Evolutionary conservation across 1,140 invertebrate genomes (phyloP), one percentile per base, ranked within the genome.

Genomic region (Periplaneta americana): DNA sequence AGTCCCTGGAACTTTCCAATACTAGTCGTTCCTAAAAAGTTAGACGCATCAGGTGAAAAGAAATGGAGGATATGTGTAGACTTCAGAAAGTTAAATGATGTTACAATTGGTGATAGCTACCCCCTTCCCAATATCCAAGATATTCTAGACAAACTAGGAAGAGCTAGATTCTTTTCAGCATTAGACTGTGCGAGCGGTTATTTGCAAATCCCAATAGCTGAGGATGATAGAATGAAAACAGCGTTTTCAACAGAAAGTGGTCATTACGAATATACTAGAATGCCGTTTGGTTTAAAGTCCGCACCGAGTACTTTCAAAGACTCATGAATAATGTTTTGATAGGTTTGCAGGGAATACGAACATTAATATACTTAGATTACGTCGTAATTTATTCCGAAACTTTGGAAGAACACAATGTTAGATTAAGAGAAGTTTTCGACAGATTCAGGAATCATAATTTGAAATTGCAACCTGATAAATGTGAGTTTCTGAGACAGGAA

Each of bases 121-220:
- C 91, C 91, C 0, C 76, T 93, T 11, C 91, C 91, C 17, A 83
- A 88, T 18, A 91, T 92, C 18, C 85, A 87, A 8, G 89, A 91
- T 28, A 88, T 88, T 33, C 80, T 89, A 78, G 88, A 91, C 83
- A 85, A 87, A 37, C 79, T 92, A n/a, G 87, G 87, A 8, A 87
- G 87, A 28, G 85, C 86, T 48, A 86, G 85, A 76, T 90, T 88
- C 83, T 92, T 91, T 83, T 85, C 86, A 4, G 87, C 87, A 1
- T 81, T 92, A 2, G 91, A 92, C 84, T 80, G 91, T 18, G 85
- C 85, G 0, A 87, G 85, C 32, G 90, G 88, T 0, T 91, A 89
- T 82, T 87, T 85, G 84, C 88, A 91, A 82, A 83, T 90, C 28
- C 80, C 85, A n/a, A 80, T 90, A 15, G 82, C 86, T 13, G 36